Evolutionary conservation across 2,888 invertebrate species (phyloP).

Genomic region (Lissonota sp.): DNA sequence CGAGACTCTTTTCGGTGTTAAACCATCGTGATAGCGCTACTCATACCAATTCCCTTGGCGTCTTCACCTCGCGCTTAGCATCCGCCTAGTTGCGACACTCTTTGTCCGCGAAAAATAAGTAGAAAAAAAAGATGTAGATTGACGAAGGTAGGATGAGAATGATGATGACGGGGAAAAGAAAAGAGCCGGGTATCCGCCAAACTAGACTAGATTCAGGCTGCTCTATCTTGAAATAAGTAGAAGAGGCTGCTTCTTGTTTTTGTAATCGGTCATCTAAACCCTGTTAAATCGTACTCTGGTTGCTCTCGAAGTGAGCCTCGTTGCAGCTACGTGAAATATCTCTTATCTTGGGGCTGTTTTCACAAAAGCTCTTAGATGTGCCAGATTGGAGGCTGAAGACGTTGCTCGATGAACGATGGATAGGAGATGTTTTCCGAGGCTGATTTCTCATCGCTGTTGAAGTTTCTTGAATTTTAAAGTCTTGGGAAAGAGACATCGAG

Average conservation of each 20-base stretch:
- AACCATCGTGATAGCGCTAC: conserved; percentile 60
- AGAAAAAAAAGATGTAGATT: conserved; percentile 39
- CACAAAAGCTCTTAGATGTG: neutral
- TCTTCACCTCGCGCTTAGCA: conserved; percentile 31
- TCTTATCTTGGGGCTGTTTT: conserved; percentile 42
- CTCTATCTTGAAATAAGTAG: no score
- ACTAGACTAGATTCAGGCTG: no score
- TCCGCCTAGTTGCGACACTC: conserved; percentile 56
- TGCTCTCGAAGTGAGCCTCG: conserved; percentile 53
- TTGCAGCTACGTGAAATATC: conserved; percentile 40
- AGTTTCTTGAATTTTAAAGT: no score
- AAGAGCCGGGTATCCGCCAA: no score
- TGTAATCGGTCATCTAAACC: conserved; percentile 61
- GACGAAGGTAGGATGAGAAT: conserved; percentile 45
- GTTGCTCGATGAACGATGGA: no score
- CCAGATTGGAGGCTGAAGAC: neutral
- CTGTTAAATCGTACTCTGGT: conserved; percentile 55
- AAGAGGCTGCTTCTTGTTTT: no score
- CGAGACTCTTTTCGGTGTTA: conserved; percentile 64
- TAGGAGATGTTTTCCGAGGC: no score
- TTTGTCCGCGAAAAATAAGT: conserved; percentile 36
- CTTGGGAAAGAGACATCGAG: no score
- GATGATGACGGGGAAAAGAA: conserved; percentile 18
- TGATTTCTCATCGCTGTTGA: no score
- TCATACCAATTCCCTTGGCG: conserved; percentile 41